Conservation (phyloP, 2,113 vertebrate genomes). For the Spizaetus ornatus region DNA sequence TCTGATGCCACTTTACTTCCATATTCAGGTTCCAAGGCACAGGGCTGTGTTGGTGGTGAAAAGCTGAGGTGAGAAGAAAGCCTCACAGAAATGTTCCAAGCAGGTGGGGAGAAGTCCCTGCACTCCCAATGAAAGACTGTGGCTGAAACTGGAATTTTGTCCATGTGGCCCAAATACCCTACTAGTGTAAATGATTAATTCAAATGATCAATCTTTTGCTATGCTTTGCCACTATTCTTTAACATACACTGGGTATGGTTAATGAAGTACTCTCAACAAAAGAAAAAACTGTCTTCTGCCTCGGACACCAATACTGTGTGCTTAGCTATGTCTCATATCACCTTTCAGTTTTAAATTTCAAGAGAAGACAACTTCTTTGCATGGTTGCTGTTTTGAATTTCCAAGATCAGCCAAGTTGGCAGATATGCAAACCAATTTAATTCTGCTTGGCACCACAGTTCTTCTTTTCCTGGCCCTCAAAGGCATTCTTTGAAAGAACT, state of each 20-base stretch:
- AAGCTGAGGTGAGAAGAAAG: neutral
- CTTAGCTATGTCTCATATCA: neutral
- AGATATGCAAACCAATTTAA: slow-evolving; percentile 12
- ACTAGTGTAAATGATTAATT: neutral
- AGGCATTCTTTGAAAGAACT: slow-evolving; percentile 36
- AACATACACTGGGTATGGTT: neutral
- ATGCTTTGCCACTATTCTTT: neutral
- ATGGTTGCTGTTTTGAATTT: neutral
- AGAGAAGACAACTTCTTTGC: neutral
- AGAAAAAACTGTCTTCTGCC: neutral
- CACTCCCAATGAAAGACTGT: neutral
- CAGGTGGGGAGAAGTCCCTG: neutral
- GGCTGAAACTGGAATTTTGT: neutral
- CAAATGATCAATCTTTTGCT: neutral
- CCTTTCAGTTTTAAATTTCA: neutral
- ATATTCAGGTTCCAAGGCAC: neutral
- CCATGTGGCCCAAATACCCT: neutral
- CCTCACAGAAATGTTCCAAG: neutral
- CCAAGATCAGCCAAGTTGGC: slow-evolving; percentile 13
- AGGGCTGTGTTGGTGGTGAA: neutral
- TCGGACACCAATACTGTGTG: neutral
- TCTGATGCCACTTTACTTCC: neutral
- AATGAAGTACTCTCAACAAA: neutral
- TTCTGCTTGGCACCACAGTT: neutral
- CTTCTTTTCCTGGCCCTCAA: neutral